A percentile compares a stretch with the other conserved stretches of the same genome.
phyloP scores from a whole-genome alignment of 1,140 invertebrate species.

The Cataglyphis hispanica region DNA sequence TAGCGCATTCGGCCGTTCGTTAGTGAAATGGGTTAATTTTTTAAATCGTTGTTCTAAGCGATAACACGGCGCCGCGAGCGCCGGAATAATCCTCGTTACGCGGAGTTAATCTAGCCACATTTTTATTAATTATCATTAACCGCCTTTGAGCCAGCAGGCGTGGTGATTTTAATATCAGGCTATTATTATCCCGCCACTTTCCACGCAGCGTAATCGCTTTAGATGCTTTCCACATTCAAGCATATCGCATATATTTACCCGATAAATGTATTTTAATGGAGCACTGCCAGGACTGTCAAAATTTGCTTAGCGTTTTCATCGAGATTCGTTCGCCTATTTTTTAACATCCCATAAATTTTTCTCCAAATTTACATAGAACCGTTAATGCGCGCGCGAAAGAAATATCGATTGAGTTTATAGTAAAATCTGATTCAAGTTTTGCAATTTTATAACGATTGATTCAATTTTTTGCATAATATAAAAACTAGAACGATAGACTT shows the following conservation, averaged over 20 bases:
- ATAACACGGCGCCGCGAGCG: slow-evolving; percentile 46
- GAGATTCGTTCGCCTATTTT: neutral
- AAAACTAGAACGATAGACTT: neutral
- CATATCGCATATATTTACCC: neutral
- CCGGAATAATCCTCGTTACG: slow-evolving; percentile 54
- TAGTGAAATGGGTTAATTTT: slow-evolving; percentile 64
- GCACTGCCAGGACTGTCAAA: neutral
- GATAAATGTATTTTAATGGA: slow-evolving; percentile 26
- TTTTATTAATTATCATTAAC: slow-evolving; percentile 75
- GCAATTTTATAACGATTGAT: neutral
- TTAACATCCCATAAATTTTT: neutral
- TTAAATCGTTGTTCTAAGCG: slow-evolving; percentile 57
- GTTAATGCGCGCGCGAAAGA: neutral
- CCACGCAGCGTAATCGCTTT: slow-evolving; percentile 33
- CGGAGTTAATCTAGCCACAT: slow-evolving; percentile 53
- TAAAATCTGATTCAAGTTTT: neutral
- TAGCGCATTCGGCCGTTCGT: slow-evolving; percentile 23
- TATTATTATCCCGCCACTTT: slow-evolving; percentile 47
- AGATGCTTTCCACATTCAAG: slow-evolving; percentile 4
- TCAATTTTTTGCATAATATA: neutral
- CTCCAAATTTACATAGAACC: neutral
- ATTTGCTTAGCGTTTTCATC: neutral
- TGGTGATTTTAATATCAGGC: slow-evolving; percentile 64
- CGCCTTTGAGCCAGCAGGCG: slow-evolving; percentile 25
- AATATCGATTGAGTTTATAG: neutral